Conservation (phyloP, 1,140 invertebrate genomes). For the Neotoxoptera formosana region DNA sequence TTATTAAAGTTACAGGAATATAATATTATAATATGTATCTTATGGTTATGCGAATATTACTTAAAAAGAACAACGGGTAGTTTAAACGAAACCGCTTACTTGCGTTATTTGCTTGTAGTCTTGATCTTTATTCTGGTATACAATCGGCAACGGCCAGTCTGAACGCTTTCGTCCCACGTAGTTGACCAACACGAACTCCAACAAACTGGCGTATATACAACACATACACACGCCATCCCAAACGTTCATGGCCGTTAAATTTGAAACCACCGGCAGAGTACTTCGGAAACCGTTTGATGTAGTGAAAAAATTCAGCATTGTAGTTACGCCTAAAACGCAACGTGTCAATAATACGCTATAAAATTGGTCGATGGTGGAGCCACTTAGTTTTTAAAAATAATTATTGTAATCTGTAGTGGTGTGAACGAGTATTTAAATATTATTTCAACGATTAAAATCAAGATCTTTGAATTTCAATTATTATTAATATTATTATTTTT, state of each 20-base stretch:
- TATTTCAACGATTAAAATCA: no score
- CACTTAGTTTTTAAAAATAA: not conserved
- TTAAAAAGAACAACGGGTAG: not conserved
- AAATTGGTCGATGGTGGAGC: not conserved
- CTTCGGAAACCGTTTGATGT: slow-evolving; percentile 89
- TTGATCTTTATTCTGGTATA: slow-evolving; percentile 39
- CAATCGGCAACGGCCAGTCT: slow-evolving; percentile 77
- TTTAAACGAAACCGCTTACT: not conserved
- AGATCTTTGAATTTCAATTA: no score
- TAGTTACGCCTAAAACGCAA: slow-evolving; percentile 80
- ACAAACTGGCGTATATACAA: slow-evolving; percentile 91
- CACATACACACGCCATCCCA: slow-evolving; percentile 97
- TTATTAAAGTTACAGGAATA: not conserved
- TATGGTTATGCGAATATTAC: not conserved
- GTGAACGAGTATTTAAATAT: no score
- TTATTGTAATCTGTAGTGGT: not conserved
- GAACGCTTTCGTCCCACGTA: slow-evolving; percentile 87
- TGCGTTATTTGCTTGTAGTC: slow-evolving; percentile 45
- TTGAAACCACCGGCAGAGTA: slow-evolving; percentile 90
- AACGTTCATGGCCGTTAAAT: slow-evolving; percentile 93
- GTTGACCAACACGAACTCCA: slow-evolving; percentile 94
- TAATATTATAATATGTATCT: not conserved
- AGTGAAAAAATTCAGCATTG: slow-evolving; percentile 98
- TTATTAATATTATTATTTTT: no score
- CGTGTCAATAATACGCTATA: not conserved